Percentiles rank a stretch among this genome's conserved stretches.
Conservation (phyloP, 2,797 vertebrate genomes). For the Dendrocincla fuliginosa region DNA sequence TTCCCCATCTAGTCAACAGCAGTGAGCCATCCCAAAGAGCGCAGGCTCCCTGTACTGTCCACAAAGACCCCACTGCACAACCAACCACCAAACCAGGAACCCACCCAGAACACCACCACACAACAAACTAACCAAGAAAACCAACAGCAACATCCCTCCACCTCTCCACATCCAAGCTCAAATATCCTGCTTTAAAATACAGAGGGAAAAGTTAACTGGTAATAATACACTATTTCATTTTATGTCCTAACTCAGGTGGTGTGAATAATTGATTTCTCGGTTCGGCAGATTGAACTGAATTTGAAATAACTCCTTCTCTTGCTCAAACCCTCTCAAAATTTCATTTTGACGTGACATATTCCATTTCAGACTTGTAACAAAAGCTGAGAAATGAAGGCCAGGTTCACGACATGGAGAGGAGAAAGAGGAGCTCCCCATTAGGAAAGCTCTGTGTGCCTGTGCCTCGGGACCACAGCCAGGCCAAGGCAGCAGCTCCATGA, state of each 20-base stretch:
- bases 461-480: accelerated
- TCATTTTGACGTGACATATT: background rate
- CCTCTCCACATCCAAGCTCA: background rate
- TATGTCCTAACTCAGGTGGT: background rate
- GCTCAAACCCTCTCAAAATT: conserved; percentile 5
- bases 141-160: background rate
- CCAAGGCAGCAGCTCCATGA: background rate
- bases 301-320: conserved; percentile 13
- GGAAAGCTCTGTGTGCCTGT: background rate
- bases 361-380: background rate
- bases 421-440: background rate
- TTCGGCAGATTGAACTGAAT: background rate
- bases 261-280: conserved; percentile 14
- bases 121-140: background rate
- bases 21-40: background rate
- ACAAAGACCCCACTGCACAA: background rate
- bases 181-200: background rate
- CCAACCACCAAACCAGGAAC: background rate
- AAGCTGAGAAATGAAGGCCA: background rate
- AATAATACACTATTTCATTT: background rate
- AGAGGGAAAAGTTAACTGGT: background rate
- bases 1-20: accelerated
- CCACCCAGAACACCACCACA: background rate
- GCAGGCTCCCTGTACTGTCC: accelerated
- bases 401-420: background rate